phyloP scores from a whole-genome alignment of 2,797 vertebrate genomes.

The Oryzias sinensis region DNA sequence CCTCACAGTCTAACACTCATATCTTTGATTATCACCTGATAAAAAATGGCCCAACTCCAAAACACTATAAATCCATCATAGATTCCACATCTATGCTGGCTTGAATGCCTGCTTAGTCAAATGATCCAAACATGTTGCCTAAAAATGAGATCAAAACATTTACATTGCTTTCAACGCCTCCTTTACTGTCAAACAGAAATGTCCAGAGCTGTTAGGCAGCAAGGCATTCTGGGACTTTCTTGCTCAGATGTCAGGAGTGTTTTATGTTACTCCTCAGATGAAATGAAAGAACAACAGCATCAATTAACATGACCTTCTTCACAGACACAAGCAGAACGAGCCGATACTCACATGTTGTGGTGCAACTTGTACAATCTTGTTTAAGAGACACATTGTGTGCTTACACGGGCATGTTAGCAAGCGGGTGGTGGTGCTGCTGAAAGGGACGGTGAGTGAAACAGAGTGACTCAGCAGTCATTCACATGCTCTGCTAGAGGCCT shows the following conservation, averaged over 20 bases:
- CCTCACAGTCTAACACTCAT: conserved; percentile 25
- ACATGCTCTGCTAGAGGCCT: conserved; percentile 81
- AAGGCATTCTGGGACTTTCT: conserved; percentile 70
- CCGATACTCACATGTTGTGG: conserved; percentile 17
- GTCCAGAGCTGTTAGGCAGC: conserved; percentile 44
- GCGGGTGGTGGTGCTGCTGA: conserved; percentile 6
- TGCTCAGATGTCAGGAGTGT: conserved; percentile 79
- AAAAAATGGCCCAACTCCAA: conserved; percentile 24
- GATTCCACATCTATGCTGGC: conserved; percentile 5
- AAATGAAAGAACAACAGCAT: conserved; percentile 63
- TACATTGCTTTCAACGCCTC: conserved; percentile 23
- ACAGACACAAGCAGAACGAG: conserved; percentile 46
- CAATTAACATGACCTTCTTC: conserved; percentile 64
- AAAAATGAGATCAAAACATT: conserved; percentile 20
- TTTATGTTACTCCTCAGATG: conserved; percentile 67
- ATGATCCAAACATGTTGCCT: conserved; percentile 12
- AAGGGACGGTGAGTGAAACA: conserved; percentile 49
- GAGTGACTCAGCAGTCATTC: conserved; percentile 71
- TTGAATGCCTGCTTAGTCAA: conserved; percentile 16
- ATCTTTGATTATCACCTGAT: conserved; percentile 36
- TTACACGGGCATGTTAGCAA: conserved; percentile 10
- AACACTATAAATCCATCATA: conserved; percentile 30
- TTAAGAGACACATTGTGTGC: background rate
- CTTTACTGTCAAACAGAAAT: conserved; percentile 55
- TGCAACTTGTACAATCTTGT: background rate